These are phyloP conservation scores for Holothuria glaberrima DNA, from an alignment of 35 echinoderm and acorn worm species.

Conservation along the genomic window DNA sequence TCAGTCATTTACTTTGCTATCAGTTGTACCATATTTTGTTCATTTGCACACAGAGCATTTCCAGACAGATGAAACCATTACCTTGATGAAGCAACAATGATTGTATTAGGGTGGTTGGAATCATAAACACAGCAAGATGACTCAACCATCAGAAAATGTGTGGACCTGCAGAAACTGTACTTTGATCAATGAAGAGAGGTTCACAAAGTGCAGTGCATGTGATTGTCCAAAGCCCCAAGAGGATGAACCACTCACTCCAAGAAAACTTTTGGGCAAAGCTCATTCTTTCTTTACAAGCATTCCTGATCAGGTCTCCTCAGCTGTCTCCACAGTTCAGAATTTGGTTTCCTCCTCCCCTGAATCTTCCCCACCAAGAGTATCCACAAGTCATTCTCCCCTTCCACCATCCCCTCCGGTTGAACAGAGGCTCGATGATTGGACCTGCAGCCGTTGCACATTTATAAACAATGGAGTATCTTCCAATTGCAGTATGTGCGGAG, in stretches of 20 bases:
- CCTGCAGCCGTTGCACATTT: constrained; percentile 65
- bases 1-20: no score
- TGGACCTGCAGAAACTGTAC: constrained; percentile 43
- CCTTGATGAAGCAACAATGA: no score
- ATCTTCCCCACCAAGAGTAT: not conserved
- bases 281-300: constrained; percentile 14
- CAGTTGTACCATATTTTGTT: no score
- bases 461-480: constrained; percentile 36
- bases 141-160: not conserved
- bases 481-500: constrained; percentile 68
- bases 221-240: not conserved
- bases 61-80: no score
- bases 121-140: not conserved
- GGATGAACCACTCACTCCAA: not conserved
- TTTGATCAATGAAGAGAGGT: not conserved
- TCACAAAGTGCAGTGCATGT: not conserved
- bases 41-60: no score
- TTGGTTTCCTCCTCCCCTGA: not conserved
- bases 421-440: constrained; percentile 29
- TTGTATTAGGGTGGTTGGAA: not conserved
- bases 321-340: constrained; percentile 6
- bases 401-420: not conserved
- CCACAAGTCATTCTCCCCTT: not conserved
- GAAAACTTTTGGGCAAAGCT: constrained; percentile 28
- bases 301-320: constrained; percentile 28